phyloP scores from a whole-genome alignment of 2,888 invertebrate species.

The Venustoraphidia nigricollis region DNA sequence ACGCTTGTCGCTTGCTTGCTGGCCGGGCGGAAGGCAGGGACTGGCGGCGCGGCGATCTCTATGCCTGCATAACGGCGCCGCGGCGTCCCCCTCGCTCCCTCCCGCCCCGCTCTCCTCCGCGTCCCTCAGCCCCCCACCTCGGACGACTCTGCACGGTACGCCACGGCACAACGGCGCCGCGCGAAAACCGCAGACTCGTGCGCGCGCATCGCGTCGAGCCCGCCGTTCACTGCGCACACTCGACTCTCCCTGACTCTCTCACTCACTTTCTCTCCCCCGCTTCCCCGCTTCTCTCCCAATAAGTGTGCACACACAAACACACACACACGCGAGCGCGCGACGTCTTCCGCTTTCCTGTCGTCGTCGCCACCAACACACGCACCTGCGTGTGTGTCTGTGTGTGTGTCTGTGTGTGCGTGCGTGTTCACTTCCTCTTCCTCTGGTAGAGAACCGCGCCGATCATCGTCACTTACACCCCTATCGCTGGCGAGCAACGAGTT shows the following conservation, averaged over 20 bases:
- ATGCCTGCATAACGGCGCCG: constrained; percentile 3
- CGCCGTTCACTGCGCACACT: constrained; percentile 7
- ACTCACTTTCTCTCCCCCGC: constrained; percentile 2
- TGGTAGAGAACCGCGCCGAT: background rate
- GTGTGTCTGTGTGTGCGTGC: too few relatives aligned
- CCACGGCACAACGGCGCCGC: constrained; percentile 5
- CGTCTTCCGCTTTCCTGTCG: constrained; percentile 3
- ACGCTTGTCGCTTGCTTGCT: constrained; percentile 3
- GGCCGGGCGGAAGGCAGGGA: constrained; percentile 8
- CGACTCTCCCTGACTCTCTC: constrained; percentile 5
- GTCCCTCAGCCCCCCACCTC: background rate
- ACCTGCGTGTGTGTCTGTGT: too few relatives aligned
- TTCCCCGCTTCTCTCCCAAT: constrained; percentile 5
- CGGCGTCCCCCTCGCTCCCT: constrained; percentile 11
- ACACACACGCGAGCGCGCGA: constrained; percentile 6
- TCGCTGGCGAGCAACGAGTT: background rate
- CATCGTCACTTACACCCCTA: background rate
- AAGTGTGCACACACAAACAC: constrained; percentile 5
- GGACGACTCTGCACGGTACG: background rate
- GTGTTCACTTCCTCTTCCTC: too few relatives aligned
- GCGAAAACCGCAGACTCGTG: constrained; percentile 9
- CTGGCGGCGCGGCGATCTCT: constrained; percentile 5
- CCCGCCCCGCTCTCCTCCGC: constrained; percentile 7
- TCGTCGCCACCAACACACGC: constrained; percentile 1
- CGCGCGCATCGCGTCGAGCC: constrained; percentile 11